These are phyloP conservation scores for Dinothrombium tinctorium DNA, from an alignment of 1,140 invertebrate species.

Conservation along the genomic window DNA sequence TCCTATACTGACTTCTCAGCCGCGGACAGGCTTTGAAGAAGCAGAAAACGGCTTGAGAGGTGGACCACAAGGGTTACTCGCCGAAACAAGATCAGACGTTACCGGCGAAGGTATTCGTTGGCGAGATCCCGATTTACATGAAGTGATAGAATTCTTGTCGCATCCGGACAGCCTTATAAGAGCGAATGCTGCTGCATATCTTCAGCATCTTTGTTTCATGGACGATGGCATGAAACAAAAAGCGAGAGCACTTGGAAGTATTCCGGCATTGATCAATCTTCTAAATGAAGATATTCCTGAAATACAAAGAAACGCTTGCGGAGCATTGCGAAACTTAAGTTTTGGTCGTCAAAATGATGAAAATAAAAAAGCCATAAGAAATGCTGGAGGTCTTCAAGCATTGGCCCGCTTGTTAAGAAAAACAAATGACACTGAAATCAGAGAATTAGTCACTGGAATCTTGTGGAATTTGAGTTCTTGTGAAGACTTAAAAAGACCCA, in stretches of 20 bases:
- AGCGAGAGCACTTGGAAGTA: conserved; percentile 45
- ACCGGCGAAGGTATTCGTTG: conserved; percentile 11
- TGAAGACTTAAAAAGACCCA: conserved; percentile 80
- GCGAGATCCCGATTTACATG: conserved; percentile 47
- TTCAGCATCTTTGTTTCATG: conserved; percentile 96
- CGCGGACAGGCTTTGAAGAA: conserved; percentile 2
- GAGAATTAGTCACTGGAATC: conserved; percentile 90
- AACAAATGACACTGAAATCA: conserved; percentile 68
- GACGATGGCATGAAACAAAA: conserved; percentile 96
- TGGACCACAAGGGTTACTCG: neutral
- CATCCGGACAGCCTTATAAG: conserved; percentile 88
- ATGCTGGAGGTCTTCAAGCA: conserved; percentile 75
- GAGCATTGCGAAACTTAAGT: conserved; percentile 84
- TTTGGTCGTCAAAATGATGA: conserved; percentile 94
- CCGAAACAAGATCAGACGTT: neutral
- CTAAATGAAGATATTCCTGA: conserved; percentile 43
- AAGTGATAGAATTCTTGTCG: conserved; percentile 92
- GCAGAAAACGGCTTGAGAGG: neutral
- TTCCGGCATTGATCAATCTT: conserved; percentile 71
- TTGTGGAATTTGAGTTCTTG: conserved; percentile 98
- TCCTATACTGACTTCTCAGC: conserved; percentile 2
- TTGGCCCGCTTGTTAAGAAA: conserved; percentile 66
- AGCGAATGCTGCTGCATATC: conserved; percentile 90
- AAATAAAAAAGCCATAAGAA: conserved; percentile 88
- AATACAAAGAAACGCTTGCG: conserved; percentile 90